These are phyloP conservation scores for Cepaea nemoralis DNA, from an alignment of 1,140 invertebrate species.

Conservation along the genomic window DNA sequence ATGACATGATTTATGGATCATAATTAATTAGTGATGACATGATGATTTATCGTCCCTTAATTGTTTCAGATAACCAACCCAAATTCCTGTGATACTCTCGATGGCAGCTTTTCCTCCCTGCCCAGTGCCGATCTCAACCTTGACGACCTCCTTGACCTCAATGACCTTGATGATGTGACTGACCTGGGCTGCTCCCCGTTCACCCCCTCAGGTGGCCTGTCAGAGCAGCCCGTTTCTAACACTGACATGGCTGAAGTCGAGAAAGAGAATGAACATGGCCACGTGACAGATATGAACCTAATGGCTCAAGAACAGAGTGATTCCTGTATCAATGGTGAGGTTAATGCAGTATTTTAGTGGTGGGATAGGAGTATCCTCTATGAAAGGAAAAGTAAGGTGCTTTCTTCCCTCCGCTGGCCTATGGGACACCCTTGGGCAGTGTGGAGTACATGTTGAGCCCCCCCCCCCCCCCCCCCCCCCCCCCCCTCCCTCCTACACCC, in stretches of 20 bases:
- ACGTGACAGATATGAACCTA: not conserved
- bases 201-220: not conserved
- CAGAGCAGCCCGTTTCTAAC: not conserved
- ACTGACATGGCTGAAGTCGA: not conserved
- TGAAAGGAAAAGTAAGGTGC: no score
- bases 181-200: conserved; percentile 34
- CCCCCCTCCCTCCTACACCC: no score
- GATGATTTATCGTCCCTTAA: no score
- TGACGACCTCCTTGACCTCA: conserved; percentile 48
- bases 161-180: conserved; percentile 47
- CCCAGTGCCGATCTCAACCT: conserved; percentile 53
- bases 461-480: no score
- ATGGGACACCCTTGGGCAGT: no score
- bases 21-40: no score
- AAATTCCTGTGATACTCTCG: conserved; percentile 51
- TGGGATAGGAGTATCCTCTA: no score
- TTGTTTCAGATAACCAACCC: conserved; percentile 28
- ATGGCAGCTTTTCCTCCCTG: conserved; percentile 54
- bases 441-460: no score
- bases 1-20: no score
- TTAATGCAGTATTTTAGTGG: no score
- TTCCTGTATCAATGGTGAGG: not conserved
- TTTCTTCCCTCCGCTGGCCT: no score
- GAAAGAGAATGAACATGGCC: not conserved
- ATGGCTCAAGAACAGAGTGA: not conserved